Base-by-base conservation (phyloP, 1,140 invertebrate species). In the Conus ventricosus region DNA sequence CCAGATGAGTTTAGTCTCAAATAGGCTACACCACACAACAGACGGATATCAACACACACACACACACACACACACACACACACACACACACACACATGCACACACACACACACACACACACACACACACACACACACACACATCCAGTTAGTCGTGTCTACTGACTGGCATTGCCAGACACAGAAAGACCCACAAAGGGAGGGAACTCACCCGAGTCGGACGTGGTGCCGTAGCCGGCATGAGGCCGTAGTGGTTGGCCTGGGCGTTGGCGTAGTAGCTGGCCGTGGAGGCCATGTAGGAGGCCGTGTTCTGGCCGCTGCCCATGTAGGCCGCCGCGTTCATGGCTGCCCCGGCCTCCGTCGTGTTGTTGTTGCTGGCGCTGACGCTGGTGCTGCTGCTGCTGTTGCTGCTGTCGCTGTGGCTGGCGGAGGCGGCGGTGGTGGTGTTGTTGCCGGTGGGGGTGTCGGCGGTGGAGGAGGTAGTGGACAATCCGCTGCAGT, bases 251-350 rank as follows among this genome's bases (percentile, higher is more conserved):
- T 39, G 80, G 80, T 81, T 81, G 39, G 80, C 80, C 80, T 81
- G 80, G 39, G 80, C 80, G 80, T 51, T 81, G 80, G 80, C 80
- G 80, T 81, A 84, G 82, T 84, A 84, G 54, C 82, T 54, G 13
- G 82, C 82, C 23, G 82, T 63, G 55, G 54, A 67, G 82, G 82
- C 82, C 82, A 84, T 84, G 82, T 84, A 84, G 82, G 82, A 84
- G 82, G 82, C 82, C 54, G 82, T 67, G 82, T 84, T 84, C 82
- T 84, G 82, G 82, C 82, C 82, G 82, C 54, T 39, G 51, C 81
- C 81, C 81, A 83, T 83, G 82, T 84, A 84, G 25, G 82, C 82
- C 54, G 82, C 82, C 13, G 54, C 57, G 55, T 63, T 84, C 82
- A 67, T 84, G 6, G 82, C 55, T 25, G 54, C 82, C 27, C 54